Base-by-base conservation (phyloP, 2,797 vertebrate species). In the Pipistrellus nathusii region DNA sequence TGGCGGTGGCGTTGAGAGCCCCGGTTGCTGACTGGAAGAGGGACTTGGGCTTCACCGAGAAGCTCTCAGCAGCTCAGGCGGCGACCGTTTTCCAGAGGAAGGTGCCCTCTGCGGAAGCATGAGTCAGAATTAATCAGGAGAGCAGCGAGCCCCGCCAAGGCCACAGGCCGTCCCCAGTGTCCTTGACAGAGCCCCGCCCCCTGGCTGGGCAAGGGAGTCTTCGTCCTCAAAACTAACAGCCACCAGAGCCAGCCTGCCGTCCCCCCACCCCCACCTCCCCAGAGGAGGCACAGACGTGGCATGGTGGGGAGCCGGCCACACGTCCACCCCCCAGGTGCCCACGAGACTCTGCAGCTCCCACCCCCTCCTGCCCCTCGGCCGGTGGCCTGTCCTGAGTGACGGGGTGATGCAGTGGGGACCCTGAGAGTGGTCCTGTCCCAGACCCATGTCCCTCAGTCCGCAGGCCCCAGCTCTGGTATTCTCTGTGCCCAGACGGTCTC, bases 21-120 rank as follows among this genome's bases (percentile, higher is more conserved):
- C n/a, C 78, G 93, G 92, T 81, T 90, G 69, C 55, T 76, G 2
- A 0, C 85, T 94, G 84, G 80, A 85, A 85, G 88, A 66, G 15
- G 18, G 95, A 96, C 96, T 94, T 95, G 96, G 96, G 78, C 48
- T 88, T 94, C 96, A 95, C 93, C 97, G 91, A 97, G 96, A 96
- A 95, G 95, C 53, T 97, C 96, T 96, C 96, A 96, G 53, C 46
- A 86, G 48, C 78, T 97, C 93, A 46, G 46, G 66, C 93, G 95
- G 91, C 88, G 64, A 93, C 87, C 77, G 53, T 44, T 83, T 89
- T 95, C 96, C 93, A 80, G 96, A 93, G 18, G 21, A 83, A 38
- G 23, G 62, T 86, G 96, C 57, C 95, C 85, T 53, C 84, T 97
- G 97, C 95, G 93, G 96, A 97, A 95, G 97, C 87, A 57, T 0